A percentile compares a stretch with the other conserved stretches of the same genome.
These are phyloP conservation scores for Dendrolimus kikuchii DNA, from an alignment of 1,140 invertebrate species.

Conservation along the genomic window DNA sequence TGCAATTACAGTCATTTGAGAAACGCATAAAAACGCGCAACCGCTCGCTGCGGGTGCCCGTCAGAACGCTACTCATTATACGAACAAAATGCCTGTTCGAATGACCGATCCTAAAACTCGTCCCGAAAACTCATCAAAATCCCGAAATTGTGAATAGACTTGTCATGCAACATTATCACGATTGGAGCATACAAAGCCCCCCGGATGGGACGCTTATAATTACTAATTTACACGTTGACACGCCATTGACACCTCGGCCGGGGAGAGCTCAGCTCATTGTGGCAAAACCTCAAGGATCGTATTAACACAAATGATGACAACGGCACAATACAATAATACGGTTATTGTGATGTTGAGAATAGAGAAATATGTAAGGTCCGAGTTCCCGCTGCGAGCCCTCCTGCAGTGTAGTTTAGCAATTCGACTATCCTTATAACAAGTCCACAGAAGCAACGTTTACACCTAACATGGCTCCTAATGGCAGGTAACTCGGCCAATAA, in stretches of 20 bases:
- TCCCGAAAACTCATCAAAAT: conserved; percentile 17
- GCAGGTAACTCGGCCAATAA: conserved; percentile 67
- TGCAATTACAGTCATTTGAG: conserved; percentile 58
- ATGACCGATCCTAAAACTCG: conserved; percentile 33
- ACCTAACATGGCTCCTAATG: conserved; percentile 63
- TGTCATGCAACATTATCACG: conserved; percentile 43
- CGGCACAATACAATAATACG: conserved; percentile 56
- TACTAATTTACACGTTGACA: conserved; percentile 66
- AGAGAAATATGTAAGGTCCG: conserved; percentile 57
- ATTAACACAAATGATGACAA: conserved; percentile 71
- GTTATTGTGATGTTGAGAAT: conserved; percentile 62
- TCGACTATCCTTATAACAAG: conserved; percentile 33
- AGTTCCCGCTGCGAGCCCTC: conserved; percentile 48
- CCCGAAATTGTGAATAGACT: conserved; percentile 27
- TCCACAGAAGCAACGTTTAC: conserved; percentile 65
- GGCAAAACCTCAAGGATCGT: conserved; percentile 66
- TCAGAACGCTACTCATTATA: conserved; percentile 37
- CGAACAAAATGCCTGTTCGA: conserved; percentile 26
- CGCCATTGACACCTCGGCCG: conserved; percentile 53
- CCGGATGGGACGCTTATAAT: conserved; percentile 51
- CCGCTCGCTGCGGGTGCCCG: conserved; percentile 14
- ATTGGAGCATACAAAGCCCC: conserved; percentile 43
- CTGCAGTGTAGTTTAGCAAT: conserved; percentile 54
- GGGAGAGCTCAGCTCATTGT: conserved; percentile 62
- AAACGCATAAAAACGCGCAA: conserved; percentile 38